Evolutionary conservation across 92 coral and sea anemone species (phyloP), one percentile per base, ranked within the genome.

Genomic region (Paramuricea clavata): DNA sequence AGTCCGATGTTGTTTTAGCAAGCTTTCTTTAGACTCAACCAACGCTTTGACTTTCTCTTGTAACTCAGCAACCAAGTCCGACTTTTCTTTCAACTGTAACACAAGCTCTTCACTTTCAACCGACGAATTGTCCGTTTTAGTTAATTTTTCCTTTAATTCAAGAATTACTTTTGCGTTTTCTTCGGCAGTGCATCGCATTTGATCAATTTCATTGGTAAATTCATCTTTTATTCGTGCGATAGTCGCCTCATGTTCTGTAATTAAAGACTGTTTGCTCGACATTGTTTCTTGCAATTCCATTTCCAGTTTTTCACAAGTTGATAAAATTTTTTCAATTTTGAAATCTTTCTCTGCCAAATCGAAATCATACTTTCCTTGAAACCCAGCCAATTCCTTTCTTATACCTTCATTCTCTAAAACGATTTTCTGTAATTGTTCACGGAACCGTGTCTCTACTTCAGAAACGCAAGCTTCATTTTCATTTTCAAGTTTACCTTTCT

Each of bases 41-140:
- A 74, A 47, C 16, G 54, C 33, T n/a, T 74, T 27, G 6, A 27
- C 26, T 56, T 74, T 36, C 25, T 44, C 81, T 44, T 74, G 6
- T n/a, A 74, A 42, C 13, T 19, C 30, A 28, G 19, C 34, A 32
- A 74, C 27, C 15, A 74, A 12, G 17, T 13, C 81, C 8, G 36
- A 13, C 33, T 74, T 95, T 81, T 84, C 89, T 41, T 91, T 85
- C 59, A 95, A 43, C 42, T 65, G 80, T 21, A 78, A 57, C 21
- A 84, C 85, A 76, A 78, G 87, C 30, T 93, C 87, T 75, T 85
- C 90, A 12, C 73, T 90, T 42, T 91, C 94, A 0, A 78, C 89
- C 10, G 91, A 61, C 47, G 93, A 87, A 57, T 91, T 81, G 5
- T 91, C 92, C 27, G 87, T 81, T 78, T 93, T 91, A 17, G 83